Evolutionary conservation across 2,113 vertebrate genomes (phyloP).

Genomic region (Corvus cornix): DNA sequence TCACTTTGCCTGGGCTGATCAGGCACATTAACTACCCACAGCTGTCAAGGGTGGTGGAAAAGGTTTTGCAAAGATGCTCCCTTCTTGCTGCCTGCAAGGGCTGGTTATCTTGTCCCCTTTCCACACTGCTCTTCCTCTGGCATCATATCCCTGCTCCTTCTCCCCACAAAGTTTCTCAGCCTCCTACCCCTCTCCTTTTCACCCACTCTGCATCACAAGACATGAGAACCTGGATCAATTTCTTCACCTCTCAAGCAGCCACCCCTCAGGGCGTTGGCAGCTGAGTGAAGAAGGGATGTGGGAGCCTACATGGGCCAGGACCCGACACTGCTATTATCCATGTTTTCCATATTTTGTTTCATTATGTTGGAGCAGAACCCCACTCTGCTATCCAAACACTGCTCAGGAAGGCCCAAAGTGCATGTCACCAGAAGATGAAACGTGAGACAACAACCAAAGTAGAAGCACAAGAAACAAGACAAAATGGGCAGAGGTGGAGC

Average conservation of each 20-base stretch:
- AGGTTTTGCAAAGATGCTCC: background rate
- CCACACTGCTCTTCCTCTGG: background rate
- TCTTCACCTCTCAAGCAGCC: background rate
- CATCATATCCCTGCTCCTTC: background rate
- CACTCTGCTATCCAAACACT: background rate
- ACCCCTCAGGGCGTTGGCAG: background rate
- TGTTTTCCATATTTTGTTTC: constrained; percentile 22
- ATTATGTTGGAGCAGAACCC: constrained; percentile 20
- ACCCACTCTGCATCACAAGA: background rate
- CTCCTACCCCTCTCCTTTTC: background rate
- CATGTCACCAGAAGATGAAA: background rate
- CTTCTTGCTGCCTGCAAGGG: background rate
- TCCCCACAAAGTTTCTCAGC: background rate
- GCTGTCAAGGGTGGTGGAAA: background rate
- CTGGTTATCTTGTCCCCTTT: background rate
- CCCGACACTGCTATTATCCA: background rate
- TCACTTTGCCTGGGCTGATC: background rate
- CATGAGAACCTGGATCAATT: background rate
- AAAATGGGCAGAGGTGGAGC: background rate
- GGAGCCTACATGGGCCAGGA: background rate
- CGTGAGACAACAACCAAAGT: background rate
- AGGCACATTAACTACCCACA: background rate
- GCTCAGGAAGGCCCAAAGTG: background rate
- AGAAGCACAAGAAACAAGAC: background rate
- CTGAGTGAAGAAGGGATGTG: background rate